Evolutionary conservation across 2,888 invertebrate species (phyloP).

Genomic region (Eurytoma adleriae): DNA sequence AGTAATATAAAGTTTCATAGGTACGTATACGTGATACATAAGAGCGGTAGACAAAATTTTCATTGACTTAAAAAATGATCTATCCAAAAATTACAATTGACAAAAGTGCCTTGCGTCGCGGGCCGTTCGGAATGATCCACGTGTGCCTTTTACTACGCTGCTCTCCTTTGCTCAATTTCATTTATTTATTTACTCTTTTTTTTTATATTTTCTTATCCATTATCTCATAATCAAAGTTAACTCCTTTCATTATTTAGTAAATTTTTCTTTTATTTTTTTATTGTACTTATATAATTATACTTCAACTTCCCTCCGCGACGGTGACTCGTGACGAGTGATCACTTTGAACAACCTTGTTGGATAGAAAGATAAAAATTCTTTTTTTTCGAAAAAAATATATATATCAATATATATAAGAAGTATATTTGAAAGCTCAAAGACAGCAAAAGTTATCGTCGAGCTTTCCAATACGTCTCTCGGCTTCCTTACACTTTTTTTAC

Average conservation of each 20-base stretch:
- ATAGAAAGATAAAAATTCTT: slow-evolving; percentile 55
- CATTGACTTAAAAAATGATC: slow-evolving; percentile 63
- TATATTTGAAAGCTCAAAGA: slow-evolving; percentile 54
- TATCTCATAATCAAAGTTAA: slow-evolving; percentile 45
- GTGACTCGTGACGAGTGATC: slow-evolving; percentile 29
- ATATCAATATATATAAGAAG: slow-evolving; percentile 45
- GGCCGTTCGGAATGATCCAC: slow-evolving; percentile 69
- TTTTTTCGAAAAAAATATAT: slow-evolving; percentile 53
- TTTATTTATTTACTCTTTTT: slow-evolving; percentile 33
- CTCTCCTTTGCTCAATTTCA: slow-evolving; percentile 20
- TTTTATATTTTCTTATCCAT: slow-evolving; percentile 23
- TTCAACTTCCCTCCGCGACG: slow-evolving; percentile 30
- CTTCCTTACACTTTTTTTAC: neutral
- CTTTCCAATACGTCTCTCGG: slow-evolving; percentile 48
- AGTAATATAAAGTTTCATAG: slow-evolving; percentile 61
- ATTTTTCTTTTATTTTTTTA: slow-evolving; percentile 55
- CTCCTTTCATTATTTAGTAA: slow-evolving; percentile 13
- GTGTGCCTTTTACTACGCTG: slow-evolving; percentile 20
- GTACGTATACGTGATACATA: slow-evolving; percentile 51
- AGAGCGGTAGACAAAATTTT: slow-evolving; percentile 66
- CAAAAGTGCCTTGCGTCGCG: slow-evolving; percentile 71
- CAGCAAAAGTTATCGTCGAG: slow-evolving; percentile 44
- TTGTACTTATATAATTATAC: slow-evolving; percentile 52
- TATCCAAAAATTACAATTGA: slow-evolving; percentile 74
- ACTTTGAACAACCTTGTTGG: slow-evolving; percentile 54